Evolutionary conservation across 1,140 invertebrate genomes (phyloP), one percentile per base, ranked within the genome.

Genomic region (Caenorhabditis briggsae): DNA sequence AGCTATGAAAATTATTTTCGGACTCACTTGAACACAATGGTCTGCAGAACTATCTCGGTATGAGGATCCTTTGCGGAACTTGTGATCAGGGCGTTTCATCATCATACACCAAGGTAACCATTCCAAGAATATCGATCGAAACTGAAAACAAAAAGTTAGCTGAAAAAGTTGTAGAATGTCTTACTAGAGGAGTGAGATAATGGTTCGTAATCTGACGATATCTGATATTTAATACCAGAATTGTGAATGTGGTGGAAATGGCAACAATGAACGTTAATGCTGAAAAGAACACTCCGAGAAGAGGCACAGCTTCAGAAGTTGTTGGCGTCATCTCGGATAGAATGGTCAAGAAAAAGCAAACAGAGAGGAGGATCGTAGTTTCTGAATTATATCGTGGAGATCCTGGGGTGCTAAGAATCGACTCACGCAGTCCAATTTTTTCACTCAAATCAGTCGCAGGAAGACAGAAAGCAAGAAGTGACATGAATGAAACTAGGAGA

Each of bases 401-500:
- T 33, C 12, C 5, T 23, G 12, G 48, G 9, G 9, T 11, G 9
- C 6, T 46, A 18, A n/a, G 5, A 11, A 2, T 33, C 12, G 82
- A 61, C 89, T 87, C 56, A 90, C 89, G 89, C 23, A 89, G 83
- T 78, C 89, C 88, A 12, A 90, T 90, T 61, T 90, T 90, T 48
- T 90, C 89, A 55, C 89, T 86, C 88, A 90, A 90, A 83, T 90
- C 89, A 56, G 88, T 82, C 1, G 97, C 97, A 90, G 97, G 97
- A 92, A 99, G 94, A 87, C 97, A 97, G 94, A 99, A 99, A 89
- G 97, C 97, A 90, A 99, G 94, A 91, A 99, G 95, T 87, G 97
- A 97, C 96, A 99, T 97, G 88, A 96, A 97, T 90, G 97, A 96
- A 92, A 99, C 97, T 93, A 99, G 95, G 89, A 99, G 96, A 93